phyloP scores from a whole-genome alignment of 2,113 vertebrate genomes.

The Fregata magnificens region DNA sequence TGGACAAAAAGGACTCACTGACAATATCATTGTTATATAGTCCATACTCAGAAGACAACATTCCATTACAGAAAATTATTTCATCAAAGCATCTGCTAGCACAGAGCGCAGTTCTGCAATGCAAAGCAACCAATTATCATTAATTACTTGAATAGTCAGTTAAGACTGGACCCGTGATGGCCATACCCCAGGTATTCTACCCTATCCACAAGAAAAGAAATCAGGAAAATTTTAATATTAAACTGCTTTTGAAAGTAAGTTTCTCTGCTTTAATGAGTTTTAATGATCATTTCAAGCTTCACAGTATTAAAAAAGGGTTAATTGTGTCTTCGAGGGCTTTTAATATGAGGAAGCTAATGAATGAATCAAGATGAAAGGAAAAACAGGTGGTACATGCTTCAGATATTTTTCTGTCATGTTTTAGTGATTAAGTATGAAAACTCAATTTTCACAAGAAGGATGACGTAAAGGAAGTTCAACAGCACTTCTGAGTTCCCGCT shows the following conservation, averaged over 20 bases:
- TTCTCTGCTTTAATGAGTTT: conserved; percentile 24
- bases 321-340: conserved; percentile 33
- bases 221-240: neutral
- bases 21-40: neutral
- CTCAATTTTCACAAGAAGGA: conserved; percentile 22
- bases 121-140: conserved; percentile 35
- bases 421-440: conserved; percentile 38
- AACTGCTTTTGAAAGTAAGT: conserved; percentile 20
- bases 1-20: neutral
- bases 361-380: conserved; percentile 28
- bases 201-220: neutral
- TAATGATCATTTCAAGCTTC: conserved; percentile 21
- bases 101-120: neutral
- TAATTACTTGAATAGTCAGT: conserved; percentile 17
- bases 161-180: neutral
- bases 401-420: conserved; percentile 6
- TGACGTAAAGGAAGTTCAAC: neutral
- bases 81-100: neutral
- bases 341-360: neutral
- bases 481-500: neutral
- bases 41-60: neutral
- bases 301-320: conserved; percentile 33
- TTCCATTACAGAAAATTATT: neutral
- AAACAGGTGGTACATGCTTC: conserved; percentile 29
- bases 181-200: neutral